These are phyloP conservation scores for Perccottus glenii DNA, from an alignment of 2,113 vertebrate species.

Conservation along the genomic window DNA sequence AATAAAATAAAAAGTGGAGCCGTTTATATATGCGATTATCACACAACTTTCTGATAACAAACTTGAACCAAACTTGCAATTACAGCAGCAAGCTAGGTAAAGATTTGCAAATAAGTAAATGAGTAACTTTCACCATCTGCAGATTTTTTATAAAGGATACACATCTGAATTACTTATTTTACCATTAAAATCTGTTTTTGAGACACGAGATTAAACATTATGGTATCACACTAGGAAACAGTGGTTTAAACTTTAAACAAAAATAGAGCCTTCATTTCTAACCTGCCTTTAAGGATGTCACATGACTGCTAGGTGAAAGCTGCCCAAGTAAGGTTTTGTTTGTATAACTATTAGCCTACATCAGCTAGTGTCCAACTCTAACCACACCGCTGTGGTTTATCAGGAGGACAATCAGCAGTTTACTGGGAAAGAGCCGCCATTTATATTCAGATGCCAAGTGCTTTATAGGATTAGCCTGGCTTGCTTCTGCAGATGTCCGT, in stretches of 20 bases:
- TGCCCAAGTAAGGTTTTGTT: slow-evolving; percentile 12
- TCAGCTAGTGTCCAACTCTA: slow-evolving; percentile 1
- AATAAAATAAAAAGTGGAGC: slow-evolving; percentile 5
- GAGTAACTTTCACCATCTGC: not conserved
- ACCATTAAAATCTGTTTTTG: no score
- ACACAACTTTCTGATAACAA: not conserved
- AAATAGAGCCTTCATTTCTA: not conserved
- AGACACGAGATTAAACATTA: no score
- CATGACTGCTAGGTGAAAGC: not conserved
- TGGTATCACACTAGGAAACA: no score
- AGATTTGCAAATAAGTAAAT: slow-evolving; percentile 24
- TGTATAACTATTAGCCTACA: slow-evolving; percentile 33
- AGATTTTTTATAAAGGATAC: no score
- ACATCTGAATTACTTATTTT: no score
- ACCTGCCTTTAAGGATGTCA: slow-evolving; percentile 20
- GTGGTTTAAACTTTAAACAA: not conserved
- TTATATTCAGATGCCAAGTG: slow-evolving; percentile 16
- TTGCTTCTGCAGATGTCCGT: not conserved
- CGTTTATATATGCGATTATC: slow-evolving; percentile 20
- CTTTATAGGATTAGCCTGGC: slow-evolving; percentile 6
- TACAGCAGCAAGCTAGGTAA: not conserved
- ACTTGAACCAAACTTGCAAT: not conserved
- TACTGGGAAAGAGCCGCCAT: slow-evolving; percentile 10
- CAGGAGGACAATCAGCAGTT: slow-evolving; percentile 4
- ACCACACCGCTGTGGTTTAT: not conserved